Evolutionary conservation across 2,797 vertebrate species (phyloP).

Genomic region (Pterois miles): DNA sequence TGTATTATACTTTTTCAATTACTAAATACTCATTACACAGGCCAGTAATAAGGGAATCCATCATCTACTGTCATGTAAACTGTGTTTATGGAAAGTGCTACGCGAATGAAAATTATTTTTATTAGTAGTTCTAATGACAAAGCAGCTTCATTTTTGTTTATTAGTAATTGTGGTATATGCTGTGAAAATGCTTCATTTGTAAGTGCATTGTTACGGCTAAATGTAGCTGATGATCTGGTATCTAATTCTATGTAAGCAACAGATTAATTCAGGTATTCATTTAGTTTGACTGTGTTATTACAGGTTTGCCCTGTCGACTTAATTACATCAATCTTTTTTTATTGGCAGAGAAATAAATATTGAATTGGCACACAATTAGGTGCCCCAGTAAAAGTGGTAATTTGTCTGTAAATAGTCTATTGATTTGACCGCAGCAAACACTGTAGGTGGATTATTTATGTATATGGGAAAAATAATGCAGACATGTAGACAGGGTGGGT

Average conservation of each 20-base stretch:
- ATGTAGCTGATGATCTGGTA: slow-evolving; percentile 26
- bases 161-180: slow-evolving; percentile 18
- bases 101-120: slow-evolving; percentile 26
- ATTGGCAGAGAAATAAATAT: slow-evolving; percentile 64
- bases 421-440: slow-evolving; percentile 45
- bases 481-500: slow-evolving; percentile 31
- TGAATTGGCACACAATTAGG: slow-evolving; percentile 61
- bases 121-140: slow-evolving; percentile 38
- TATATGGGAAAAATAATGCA: slow-evolving; percentile 15
- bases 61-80: slow-evolving; percentile 39
- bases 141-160: slow-evolving; percentile 1
- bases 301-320: slow-evolving; percentile 31
- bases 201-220: slow-evolving; percentile 21
- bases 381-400: slow-evolving; percentile 59
- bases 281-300: slow-evolving; percentile 39
- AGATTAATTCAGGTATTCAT: slow-evolving; percentile 33
- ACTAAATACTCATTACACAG: slow-evolving; percentile 26
- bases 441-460: slow-evolving; percentile 52
- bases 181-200: slow-evolving; percentile 35
- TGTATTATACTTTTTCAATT: slow-evolving; percentile 14
- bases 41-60: slow-evolving; percentile 30
- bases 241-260: slow-evolving; percentile 30
- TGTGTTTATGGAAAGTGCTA: slow-evolving; percentile 37
- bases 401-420: slow-evolving; percentile 70
- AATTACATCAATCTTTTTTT: slow-evolving; percentile 52